Evolutionary conservation across 2,888 invertebrate species (phyloP), one percentile per base, ranked within the genome.

Genomic region (Eristalis tenax): DNA sequence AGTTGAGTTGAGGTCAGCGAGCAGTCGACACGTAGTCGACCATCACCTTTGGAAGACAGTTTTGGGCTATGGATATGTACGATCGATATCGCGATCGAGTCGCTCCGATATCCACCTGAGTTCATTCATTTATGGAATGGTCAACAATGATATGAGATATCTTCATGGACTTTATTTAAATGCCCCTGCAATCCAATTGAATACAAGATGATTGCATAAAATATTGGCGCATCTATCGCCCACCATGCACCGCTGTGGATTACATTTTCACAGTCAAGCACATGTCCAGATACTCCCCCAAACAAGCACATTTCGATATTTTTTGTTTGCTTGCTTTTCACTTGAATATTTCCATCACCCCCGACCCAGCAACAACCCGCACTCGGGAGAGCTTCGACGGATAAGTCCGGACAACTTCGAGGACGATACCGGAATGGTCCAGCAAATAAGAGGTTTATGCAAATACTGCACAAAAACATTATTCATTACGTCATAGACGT

Each of bases 401-500:
- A 18, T 18, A 50, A 18, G 26, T 50, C 50, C 50, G 50, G 50
- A 50, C 50, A 50, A 18, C 50, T 8, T 18, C 1, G 18, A 50
- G 26, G 26, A n/a, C 18, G 50, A 50, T 18, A 10, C 50, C 32
- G 35, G n/a, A 71, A 57, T 38, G 35, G 35, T 56, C 38, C 65
- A 18, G 15, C 40, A 75, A 59, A 75, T 66, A 75, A 75, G 38
- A 56, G 75, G 65, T 66, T 75, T 66, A 75, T 66, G 57, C 57
- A 66, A 66, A 75, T 63, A 63, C 11, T 0, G 26, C 22, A 5
- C 26, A 1, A 50, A 15, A 73, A 63, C 43, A 59, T 66, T 65
- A 74, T 66, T 75, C 75, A 75, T 59, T 75, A 40, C 66, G 18
- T 57, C 57, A 28, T 66, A 26, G 26, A 28, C 57, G 56, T 40